phyloP scores from a whole-genome alignment of 1,140 invertebrate genomes.

The Oryctes rhinoceros region DNA sequence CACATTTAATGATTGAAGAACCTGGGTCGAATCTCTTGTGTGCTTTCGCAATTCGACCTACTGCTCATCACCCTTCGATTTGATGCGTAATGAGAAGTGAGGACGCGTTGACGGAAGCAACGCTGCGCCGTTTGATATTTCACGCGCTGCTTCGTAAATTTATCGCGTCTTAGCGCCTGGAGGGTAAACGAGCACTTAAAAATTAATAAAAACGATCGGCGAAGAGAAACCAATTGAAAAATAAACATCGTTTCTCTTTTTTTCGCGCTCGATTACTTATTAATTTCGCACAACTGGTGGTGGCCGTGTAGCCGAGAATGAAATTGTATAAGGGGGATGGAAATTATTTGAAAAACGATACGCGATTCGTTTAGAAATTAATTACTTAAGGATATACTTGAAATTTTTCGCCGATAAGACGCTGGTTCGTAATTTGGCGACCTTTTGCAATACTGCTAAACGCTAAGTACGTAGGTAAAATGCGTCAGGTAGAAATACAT shows the following conservation, averaged over 20 bases:
- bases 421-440: too few relatives aligned
- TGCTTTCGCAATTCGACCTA: too few relatives aligned
- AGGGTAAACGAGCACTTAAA: conserved; percentile 25
- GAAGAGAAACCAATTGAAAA: conserved; percentile 33
- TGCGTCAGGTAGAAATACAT: too few relatives aligned
- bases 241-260: conserved; percentile 27
- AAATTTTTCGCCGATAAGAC: background rate
- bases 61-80: background rate
- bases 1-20: too few relatives aligned
- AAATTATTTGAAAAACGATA: conserved; percentile 16
- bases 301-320: background rate
- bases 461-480: too few relatives aligned
- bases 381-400: background rate
- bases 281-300: conserved; percentile 31
- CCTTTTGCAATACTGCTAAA: too few relatives aligned
- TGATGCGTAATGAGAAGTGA: conserved; percentile 1
- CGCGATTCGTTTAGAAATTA: background rate
- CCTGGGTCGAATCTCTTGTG: too few relatives aligned
- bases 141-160: conserved; percentile 29
- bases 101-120: background rate
- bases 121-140: conserved; percentile 21
- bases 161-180: background rate
- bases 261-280: conserved; percentile 21
- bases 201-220: conserved; percentile 35
- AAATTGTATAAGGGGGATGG: background rate